Base-by-base conservation (phyloP, 2,888 invertebrate genomes). In the Platynereis dumerilii region DNA sequence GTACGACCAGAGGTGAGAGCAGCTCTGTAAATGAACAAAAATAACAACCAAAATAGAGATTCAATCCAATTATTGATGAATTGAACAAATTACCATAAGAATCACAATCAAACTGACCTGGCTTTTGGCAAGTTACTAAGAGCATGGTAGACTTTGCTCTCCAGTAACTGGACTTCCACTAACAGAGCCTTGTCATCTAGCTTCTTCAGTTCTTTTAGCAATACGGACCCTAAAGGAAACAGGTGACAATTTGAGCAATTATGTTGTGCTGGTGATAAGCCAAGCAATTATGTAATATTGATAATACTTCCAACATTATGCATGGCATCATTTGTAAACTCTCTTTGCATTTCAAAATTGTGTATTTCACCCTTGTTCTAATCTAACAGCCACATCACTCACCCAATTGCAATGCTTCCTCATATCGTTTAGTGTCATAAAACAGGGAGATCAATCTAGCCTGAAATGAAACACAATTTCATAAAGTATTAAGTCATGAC, bases 111-210 rank as follows among this genome's bases (percentile, higher is more conserved):
- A 48, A 48, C 48, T 48, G 48, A 80, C 81, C 80, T 77, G 42
- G 83, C 79, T 82, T 96, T 97, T 2, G 96, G 95, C 81, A 98
- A 88, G 86, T 99, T 99, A 82, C 94, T 92, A 71, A 99, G 88
- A 63, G 96, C 95, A 87, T 99, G 97, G 86, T 94, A 99, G 62
- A 97, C 96, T 88, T 99, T 98, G 85, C 96, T 96, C 86, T 99
- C 99, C 77, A 99, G 87, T 73, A 99, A 87, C 79, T 98, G 95
- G 12, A 99, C 98, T 87, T 99, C 99, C 0, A 99, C 98, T 72
- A 99, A 87, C 69, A 99, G 87, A 85, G 98, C 97, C 86, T 99
- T 99, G 84, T 99, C 99, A 86, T 99, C 99, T 82, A 99, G 87
- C 85, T 99, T 98, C 86, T 99, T 99, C 72, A 99, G 88, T 86